A percentile compares a stretch with the other conserved stretches of the same genome.
Conservation (phyloP, 2,888 invertebrate genomes). For the Pterobdella sp. region DNA sequence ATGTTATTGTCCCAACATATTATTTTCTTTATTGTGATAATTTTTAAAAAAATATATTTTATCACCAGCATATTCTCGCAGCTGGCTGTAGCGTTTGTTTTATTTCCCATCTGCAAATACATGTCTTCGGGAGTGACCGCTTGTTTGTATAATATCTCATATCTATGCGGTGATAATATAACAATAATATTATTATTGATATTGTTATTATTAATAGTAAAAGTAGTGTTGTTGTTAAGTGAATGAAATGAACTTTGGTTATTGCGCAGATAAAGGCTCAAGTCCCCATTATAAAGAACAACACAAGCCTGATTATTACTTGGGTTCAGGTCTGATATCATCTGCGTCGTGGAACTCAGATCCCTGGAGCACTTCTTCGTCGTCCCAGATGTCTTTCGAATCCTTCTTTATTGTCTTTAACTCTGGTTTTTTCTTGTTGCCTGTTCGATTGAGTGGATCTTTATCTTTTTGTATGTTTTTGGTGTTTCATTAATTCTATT, state of each 20-base stretch:
- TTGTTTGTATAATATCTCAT: slow-evolving; percentile 75
- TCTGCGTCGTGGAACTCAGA: slow-evolving; percentile 47
- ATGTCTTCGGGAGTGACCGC: slow-evolving; percentile 76
- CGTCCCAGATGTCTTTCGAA: slow-evolving; percentile 49
- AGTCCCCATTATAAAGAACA: too few species aligned
- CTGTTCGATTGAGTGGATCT: neutral
- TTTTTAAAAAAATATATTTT: slow-evolving; percentile 22
- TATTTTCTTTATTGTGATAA: too few species aligned
- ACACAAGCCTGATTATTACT: too few species aligned
- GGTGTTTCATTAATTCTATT: neutral
- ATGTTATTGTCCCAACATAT: neutral
- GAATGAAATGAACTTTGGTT: slow-evolving; percentile 4
- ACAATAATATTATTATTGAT: neutral
- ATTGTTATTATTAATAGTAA: neutral
- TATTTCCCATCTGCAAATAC: slow-evolving; percentile 73
- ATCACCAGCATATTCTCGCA: slow-evolving; percentile 79
- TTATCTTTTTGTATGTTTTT: neutral
- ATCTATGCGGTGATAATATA: slow-evolving; percentile 50
- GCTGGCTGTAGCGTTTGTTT: slow-evolving; percentile 69
- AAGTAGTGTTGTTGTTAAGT: neutral
- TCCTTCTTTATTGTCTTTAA: slow-evolving; percentile 24
- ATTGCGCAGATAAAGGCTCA: slow-evolving; percentile 11
- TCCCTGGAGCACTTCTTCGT: slow-evolving; percentile 46
- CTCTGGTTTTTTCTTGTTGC: slow-evolving; percentile 1
- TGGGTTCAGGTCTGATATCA: slow-evolving; percentile 49